A percentile compares a stretch with the other conserved stretches of the same genome.
Evolutionary conservation across 2,797 vertebrate genomes (phyloP).

Genomic region (Tenualosa ilisha): DNA sequence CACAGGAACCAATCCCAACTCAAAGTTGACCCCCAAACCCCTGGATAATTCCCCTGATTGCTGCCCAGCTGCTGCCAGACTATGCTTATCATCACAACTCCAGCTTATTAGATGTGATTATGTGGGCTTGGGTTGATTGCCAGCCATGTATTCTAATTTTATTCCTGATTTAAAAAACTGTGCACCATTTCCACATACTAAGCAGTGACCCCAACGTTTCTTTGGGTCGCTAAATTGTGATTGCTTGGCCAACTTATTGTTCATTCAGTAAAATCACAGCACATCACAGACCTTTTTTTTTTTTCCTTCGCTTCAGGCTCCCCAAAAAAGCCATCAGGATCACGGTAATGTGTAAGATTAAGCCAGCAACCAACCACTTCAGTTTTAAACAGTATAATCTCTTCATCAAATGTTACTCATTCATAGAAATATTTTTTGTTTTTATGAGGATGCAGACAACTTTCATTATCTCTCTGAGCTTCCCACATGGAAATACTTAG

Average conservation of each 20-base stretch:
- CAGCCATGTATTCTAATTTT: constrained; percentile 17
- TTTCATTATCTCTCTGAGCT: not conserved
- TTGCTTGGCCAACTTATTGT: constrained; percentile 19
- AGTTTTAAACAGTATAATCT: not conserved
- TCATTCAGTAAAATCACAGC: not conserved
- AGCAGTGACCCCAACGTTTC: constrained; percentile 8
- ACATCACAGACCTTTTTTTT: not conserved
- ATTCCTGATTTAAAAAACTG: not conserved
- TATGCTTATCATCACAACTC: constrained; percentile 26
- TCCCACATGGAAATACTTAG: not conserved
- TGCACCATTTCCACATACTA: constrained; percentile 1
- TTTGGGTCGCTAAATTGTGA: constrained; percentile 7
- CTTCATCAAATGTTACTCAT: not conserved
- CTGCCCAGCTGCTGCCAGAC: constrained; percentile 25
- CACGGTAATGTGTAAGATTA: not conserved
- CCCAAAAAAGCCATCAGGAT: not conserved
- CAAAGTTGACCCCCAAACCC: not conserved
- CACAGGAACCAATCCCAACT: not conserved
- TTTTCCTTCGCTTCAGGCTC: not conserved
- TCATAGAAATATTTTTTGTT: not conserved
- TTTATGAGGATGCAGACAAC: not conserved
- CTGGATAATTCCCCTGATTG: constrained; percentile 10
- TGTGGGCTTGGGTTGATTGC: constrained; percentile 33
- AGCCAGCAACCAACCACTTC: not conserved
- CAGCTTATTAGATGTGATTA: constrained; percentile 34